A percentile compares a stretch with the other conserved stretches of the same genome.
Evolutionary conservation across 2,797 vertebrate genomes (phyloP).

Genomic region (Eospalax fontanierii): DNA sequence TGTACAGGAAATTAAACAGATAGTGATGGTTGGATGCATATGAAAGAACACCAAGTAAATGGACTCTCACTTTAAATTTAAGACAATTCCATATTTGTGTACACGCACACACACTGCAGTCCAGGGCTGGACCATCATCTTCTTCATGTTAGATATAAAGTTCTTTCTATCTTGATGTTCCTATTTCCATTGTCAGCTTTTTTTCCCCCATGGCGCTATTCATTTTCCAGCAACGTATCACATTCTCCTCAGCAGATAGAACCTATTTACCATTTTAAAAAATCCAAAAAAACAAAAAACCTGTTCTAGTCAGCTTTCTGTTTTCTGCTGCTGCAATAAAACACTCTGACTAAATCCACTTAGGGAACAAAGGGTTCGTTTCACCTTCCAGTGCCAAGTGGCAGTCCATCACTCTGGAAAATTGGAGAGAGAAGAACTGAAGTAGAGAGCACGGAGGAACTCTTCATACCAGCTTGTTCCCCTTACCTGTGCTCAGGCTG

Average conservation of each 20-base stretch:
- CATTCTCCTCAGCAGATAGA: neutral
- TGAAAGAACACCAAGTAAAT: neutral
- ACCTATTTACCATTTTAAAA: neutral
- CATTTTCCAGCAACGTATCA: neutral
- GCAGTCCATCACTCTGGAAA: no score
- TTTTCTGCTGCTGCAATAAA: no score
- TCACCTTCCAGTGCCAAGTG: no score
- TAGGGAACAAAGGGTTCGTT: no score
- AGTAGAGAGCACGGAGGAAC: no score
- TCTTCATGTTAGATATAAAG: neutral
- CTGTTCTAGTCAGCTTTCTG: no score
- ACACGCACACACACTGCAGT: neutral
- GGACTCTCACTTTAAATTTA: constrained; percentile 21
- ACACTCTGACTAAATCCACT: no score
- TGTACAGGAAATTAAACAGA: constrained; percentile 2
- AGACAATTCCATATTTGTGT: neutral
- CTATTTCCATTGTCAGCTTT: neutral
- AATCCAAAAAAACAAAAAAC: no score
- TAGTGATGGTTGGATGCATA: neutral
- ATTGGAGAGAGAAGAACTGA: no score
- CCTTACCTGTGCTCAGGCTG: no score
- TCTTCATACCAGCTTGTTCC: no score
- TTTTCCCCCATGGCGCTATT: neutral
- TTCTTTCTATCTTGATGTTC: neutral
- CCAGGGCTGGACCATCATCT: neutral